Percentiles rank a stretch among this genome's conserved stretches.
Evolutionary conservation across 2,888 invertebrate genomes (phyloP).

Genomic region (Chymomyza procnemis): DNA sequence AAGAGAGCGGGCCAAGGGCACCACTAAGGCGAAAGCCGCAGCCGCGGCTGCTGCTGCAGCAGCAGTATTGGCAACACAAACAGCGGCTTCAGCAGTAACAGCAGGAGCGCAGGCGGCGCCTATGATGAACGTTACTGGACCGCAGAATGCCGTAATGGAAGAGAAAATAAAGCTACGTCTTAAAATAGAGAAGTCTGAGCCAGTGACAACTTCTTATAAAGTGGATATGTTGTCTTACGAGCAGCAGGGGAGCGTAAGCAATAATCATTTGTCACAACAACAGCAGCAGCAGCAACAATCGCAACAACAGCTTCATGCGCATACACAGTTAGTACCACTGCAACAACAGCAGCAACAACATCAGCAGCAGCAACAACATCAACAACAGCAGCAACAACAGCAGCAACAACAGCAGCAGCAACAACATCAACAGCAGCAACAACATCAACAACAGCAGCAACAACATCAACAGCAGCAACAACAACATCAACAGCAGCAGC

Average conservation of each 20-base stretch:
- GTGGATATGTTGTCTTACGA: slow-evolving; percentile 82
- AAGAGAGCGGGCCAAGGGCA: slow-evolving; percentile 68
- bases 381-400: slow-evolving; percentile 20
- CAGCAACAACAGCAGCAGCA: slow-evolving; percentile 24
- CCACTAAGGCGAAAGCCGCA: slow-evolving; percentile 63
- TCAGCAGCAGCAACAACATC: slow-evolving; percentile 31
- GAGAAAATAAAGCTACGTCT: slow-evolving; percentile 91
- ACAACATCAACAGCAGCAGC: slow-evolving; percentile 20
- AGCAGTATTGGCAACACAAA: slow-evolving; percentile 12
- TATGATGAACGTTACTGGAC: slow-evolving; percentile 7
- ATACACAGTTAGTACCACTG: slow-evolving; percentile 17
- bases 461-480: slow-evolving; percentile 32
- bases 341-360: slow-evolving; percentile 32
- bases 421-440: slow-evolving; percentile 29
- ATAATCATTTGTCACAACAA: slow-evolving; percentile 26
- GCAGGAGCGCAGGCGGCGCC: not conserved
- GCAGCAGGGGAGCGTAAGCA: slow-evolving; percentile 5
- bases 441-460: slow-evolving; percentile 25
- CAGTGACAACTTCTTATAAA: slow-evolving; percentile 88
- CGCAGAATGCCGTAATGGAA: slow-evolving; percentile 37
- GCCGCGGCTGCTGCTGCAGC: slow-evolving; percentile 23
- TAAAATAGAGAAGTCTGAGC: slow-evolving; percentile 90
- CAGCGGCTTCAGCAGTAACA: slow-evolving; percentile 4
- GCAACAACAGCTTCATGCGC: slow-evolving; percentile 33
- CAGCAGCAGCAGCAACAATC: too few species aligned